Evolutionary conservation across 2,797 vertebrate species (phyloP).

Genomic region (Myotis daubentonii): DNA sequence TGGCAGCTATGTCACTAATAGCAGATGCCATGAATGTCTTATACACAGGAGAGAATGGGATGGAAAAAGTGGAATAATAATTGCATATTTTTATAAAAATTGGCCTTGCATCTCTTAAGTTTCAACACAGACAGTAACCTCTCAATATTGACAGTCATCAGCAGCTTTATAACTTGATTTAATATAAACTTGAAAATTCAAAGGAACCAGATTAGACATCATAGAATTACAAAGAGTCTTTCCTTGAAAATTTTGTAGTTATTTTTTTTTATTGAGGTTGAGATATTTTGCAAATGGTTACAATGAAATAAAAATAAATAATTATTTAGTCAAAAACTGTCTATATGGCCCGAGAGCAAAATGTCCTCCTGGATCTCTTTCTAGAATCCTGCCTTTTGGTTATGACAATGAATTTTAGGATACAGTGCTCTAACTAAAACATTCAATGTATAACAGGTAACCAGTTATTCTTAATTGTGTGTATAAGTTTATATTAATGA

Average conservation of each 20-base stretch:
- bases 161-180: background rate
- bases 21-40: background rate
- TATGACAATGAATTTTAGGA: background rate
- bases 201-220: background rate
- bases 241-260: background rate
- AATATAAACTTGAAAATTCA: background rate
- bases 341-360: background rate
- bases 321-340: background rate
- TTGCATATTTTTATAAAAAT: background rate
- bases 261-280: background rate
- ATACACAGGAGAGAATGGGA: background rate
- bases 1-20: background rate
- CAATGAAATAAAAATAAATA: background rate
- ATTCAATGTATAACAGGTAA: background rate
- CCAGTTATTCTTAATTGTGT: background rate
- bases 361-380: background rate
- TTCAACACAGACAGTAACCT: background rate
- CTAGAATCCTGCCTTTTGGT: background rate
- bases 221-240: background rate
- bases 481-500: background rate
- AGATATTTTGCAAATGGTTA: slow-evolving; percentile 49
- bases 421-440: background rate
- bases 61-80: background rate
- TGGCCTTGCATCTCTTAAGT: background rate
- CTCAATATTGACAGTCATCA: background rate